phyloP scores from a whole-genome alignment of 2,797 vertebrate genomes.

The Myripristis jacobus region DNA sequence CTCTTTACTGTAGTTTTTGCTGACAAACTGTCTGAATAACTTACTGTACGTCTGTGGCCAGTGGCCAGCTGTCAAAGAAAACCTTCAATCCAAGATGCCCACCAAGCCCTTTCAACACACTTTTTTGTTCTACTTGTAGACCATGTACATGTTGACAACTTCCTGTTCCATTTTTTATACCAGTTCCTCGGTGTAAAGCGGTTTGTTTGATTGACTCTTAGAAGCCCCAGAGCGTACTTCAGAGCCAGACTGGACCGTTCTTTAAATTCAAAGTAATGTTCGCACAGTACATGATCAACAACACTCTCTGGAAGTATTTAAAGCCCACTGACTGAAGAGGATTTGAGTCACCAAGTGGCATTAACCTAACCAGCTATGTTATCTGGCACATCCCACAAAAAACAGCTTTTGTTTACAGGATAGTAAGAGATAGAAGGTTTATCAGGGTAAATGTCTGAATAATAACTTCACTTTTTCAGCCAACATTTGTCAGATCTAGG shows the following conservation, averaged over 20 bases:
- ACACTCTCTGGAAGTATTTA: slow-evolving; percentile 3
- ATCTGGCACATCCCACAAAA: too few species aligned
- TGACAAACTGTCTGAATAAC: slow-evolving; percentile 22
- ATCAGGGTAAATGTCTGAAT: slow-evolving; percentile 13
- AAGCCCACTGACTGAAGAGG: too few species aligned
- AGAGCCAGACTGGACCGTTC: slow-evolving; percentile 7
- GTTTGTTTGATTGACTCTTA: not conserved
- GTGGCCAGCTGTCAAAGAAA: slow-evolving; percentile 21
- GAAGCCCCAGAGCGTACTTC: not conserved
- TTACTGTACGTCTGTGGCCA: slow-evolving; percentile 49
- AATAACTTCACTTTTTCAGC: too few species aligned
- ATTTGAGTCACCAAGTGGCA: too few species aligned
- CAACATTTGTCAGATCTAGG: too few species aligned
- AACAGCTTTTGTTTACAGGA: slow-evolving; percentile 23
- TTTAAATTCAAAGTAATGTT: slow-evolving; percentile 10
- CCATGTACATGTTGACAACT: slow-evolving; percentile 24
- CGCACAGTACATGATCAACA: too few species aligned
- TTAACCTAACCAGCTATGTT: too few species aligned
- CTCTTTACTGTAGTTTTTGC: slow-evolving; percentile 33
- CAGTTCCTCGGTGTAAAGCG: not conserved
- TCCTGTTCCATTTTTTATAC: slow-evolving; percentile 12
- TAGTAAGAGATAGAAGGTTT: not conserved
- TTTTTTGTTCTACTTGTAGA: not conserved
- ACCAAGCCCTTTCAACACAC: not conserved
- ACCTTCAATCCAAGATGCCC: slow-evolving; percentile 32